phyloP scores from a whole-genome alignment of 2,113 vertebrate species.

The Labeo rohita region DNA sequence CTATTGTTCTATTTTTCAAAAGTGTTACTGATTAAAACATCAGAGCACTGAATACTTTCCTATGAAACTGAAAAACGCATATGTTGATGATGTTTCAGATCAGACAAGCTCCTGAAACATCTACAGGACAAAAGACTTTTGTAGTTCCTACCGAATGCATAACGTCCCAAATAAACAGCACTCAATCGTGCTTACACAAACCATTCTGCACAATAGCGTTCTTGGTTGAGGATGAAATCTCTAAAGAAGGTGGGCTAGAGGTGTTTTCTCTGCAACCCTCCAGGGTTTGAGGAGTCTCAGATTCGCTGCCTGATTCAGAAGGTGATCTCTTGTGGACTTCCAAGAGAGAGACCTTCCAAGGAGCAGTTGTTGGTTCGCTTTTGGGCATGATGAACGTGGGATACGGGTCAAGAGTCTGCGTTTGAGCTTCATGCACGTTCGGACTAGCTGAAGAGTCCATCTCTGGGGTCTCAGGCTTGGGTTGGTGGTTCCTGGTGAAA shows the following conservation, averaged over 20 bases:
- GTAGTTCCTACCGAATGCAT: not conserved
- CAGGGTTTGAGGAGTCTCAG: slow-evolving; percentile 1
- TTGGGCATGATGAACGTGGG: slow-evolving; percentile 37
- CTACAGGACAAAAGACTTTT: not conserved
- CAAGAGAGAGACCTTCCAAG: slow-evolving; percentile 56
- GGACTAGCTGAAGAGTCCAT: slow-evolving; percentile 43
- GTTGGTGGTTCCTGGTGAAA: slow-evolving; percentile 44
- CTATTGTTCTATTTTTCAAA: slow-evolving; percentile 10
- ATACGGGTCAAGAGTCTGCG: slow-evolving; percentile 39
- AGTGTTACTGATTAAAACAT: slow-evolving; percentile 52
- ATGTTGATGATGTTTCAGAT: not conserved
- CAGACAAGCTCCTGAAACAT: slow-evolving; percentile 23
- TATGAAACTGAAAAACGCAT: slow-evolving; percentile 28
- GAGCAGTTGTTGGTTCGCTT: slow-evolving; percentile 39
- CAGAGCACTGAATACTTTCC: slow-evolving; percentile 35
- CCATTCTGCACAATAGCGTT: slow-evolving; percentile 48
- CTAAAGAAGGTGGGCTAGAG: slow-evolving; percentile 42
- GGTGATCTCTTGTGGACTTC: slow-evolving; percentile 50
- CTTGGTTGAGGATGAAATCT: slow-evolving; percentile 45
- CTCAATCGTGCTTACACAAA: slow-evolving; percentile 51
- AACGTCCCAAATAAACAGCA: not conserved
- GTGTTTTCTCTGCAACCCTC: slow-evolving; percentile 1
- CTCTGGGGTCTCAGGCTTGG: slow-evolving; percentile 14
- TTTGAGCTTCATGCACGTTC: slow-evolving; percentile 53
- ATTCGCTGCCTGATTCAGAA: not conserved